Evolutionary conservation across 2,113 vertebrate genomes (phyloP).

Genomic region (Chaetops frenatus): DNA sequence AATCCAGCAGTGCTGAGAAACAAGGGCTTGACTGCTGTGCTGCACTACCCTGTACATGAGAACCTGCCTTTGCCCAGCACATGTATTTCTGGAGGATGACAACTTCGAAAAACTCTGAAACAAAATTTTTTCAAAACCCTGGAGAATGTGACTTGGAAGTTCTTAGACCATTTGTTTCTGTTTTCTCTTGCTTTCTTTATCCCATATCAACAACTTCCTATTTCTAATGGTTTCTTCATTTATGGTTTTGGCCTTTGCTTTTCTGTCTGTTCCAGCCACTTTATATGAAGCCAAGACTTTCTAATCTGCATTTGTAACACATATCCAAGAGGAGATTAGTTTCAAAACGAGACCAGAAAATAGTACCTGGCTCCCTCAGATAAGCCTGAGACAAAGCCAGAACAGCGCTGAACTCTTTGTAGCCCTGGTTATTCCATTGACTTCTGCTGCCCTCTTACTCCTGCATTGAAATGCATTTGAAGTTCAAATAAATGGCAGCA

Average conservation of each 20-base stretch:
- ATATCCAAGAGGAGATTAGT: background rate
- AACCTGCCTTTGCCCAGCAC: background rate
- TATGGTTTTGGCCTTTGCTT: background rate
- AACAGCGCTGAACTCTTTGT: background rate
- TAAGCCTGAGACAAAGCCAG: constrained; percentile 10
- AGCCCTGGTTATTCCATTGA: background rate
- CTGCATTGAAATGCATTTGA: background rate
- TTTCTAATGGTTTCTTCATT: background rate
- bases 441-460: background rate
- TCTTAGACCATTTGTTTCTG: background rate
- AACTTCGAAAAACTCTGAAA: background rate
- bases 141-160: background rate
- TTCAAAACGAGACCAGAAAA: background rate
- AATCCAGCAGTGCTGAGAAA: background rate
- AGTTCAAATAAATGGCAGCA: background rate
- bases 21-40: background rate
- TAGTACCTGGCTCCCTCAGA: background rate
- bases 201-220: background rate
- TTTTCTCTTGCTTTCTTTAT: background rate
- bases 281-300: background rate
- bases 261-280: background rate
- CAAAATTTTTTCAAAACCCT: background rate
- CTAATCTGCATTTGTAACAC: background rate
- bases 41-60: background rate
- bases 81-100: background rate